Conservation (phyloP, 2,888 invertebrate species). For the Micoletzkya japonica region DNA sequence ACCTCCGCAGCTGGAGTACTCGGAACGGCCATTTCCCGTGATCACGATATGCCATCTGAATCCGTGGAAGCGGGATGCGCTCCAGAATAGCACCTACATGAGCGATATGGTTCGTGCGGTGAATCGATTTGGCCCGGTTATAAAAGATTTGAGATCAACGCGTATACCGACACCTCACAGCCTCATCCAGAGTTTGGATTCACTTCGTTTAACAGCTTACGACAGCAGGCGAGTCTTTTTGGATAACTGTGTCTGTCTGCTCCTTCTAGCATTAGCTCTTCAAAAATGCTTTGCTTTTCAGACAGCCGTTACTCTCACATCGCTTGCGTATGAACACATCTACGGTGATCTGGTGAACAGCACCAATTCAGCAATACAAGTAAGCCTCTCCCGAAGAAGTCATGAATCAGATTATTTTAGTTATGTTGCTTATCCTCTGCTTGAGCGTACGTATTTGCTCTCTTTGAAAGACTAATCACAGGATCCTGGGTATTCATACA, state of each 20-base stretch:
- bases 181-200: not conserved
- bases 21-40: constrained; percentile 54
- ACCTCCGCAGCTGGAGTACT: constrained; percentile 49
- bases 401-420: too few species aligned
- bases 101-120: constrained; percentile 10
- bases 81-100: constrained; percentile 2
- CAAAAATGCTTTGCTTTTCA: not conserved
- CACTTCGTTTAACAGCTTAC: not conserved
- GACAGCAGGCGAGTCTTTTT: constrained; percentile 11
- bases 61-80: constrained; percentile 52
- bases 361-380: not conserved
- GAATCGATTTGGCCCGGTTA: not conserved
- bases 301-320: not conserved
- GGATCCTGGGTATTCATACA: constrained; percentile 43
- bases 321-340: not conserved
- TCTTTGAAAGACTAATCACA: not conserved
- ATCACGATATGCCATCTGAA: constrained; percentile 61
- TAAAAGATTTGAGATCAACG: not conserved
- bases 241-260: too few species aligned
- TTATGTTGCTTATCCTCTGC: too few species aligned
- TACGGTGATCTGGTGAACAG: not conserved
- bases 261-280: too few species aligned
- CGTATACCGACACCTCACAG: not conserved
- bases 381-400: too few species aligned
- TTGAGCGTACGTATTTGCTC: not conserved